Evolutionary conservation across 2,888 invertebrate genomes (phyloP), one percentile per base, ranked within the genome.

Genomic region (Amphipoea oculea): DNA sequence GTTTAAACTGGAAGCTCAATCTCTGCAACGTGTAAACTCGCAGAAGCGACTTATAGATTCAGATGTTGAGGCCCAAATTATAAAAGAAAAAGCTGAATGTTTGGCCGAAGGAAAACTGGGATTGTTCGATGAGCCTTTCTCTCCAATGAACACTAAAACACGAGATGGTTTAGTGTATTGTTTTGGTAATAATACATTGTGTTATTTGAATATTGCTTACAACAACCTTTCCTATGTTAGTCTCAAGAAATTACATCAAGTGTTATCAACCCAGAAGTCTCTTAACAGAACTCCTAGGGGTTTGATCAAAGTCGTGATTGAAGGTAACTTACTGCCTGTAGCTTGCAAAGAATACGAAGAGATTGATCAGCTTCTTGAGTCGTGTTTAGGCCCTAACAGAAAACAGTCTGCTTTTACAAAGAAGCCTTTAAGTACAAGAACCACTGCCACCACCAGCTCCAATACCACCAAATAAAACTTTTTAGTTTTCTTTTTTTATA

Each of bases 251-350:
- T 68, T 96, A 9, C 66, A 91, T 17, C 73, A 87, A 0, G 92
- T 95, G 1, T 67, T 96, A 12, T 12, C 70, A 23, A 86, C 85
- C 17, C 96, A 96, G 78, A 93, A 86, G 20, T 36, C 67, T 1
- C 42, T 87, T 0, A 85, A 91, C 11, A 92, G 92, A 77, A 92
- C 86, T 14, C 94, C 94, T 5, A 90, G 79, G 36, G 96, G 96
- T 1, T 84, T 96, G 48, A 76, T 94, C 9, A 94, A 92, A 72
- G 79, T 95, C 2, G 83, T 86, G 4, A 86, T 96, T 4, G 95
- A 95, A 73, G 96, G 96, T 0, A 96, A 96, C 62, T 78, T 76
- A 45, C 42, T 95, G n/a, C 95, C 95, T 0, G 45, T 72, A 0
- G 9, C 40, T 9, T 94, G 95, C 89, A 76, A 72, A 4, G 57